A percentile compares a stretch with the other conserved stretches of the same genome.
phyloP scores from a whole-genome alignment of 35 echinoderm and acorn worm genomes.

The Ophioderma brevispina region DNA sequence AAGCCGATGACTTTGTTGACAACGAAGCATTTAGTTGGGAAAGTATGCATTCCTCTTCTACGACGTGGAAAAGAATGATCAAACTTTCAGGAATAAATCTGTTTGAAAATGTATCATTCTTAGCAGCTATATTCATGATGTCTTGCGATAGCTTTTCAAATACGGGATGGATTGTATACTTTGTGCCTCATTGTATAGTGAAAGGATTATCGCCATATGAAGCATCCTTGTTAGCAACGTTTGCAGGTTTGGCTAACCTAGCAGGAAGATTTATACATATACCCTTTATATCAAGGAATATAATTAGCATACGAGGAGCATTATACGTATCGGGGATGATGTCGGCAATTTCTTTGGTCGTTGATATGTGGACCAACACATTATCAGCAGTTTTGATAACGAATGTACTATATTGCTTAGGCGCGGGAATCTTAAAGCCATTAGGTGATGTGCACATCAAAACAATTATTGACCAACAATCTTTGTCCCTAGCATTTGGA shows the following conservation, averaged over 20 bases:
- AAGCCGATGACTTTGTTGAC: neutral
- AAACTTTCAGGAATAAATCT: neutral
- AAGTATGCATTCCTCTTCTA: neutral
- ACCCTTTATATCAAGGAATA: neutral
- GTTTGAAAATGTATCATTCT: neutral
- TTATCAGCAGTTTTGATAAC: neutral
- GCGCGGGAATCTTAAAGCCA: neutral
- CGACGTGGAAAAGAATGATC: neutral
- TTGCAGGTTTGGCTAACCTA: neutral
- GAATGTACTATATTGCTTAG: neutral
- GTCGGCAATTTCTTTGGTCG: neutral
- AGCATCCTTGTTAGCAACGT: neutral
- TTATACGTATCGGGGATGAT: neutral
- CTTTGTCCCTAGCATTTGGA: neutral
- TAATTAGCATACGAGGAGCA: neutral
- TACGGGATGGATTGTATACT: slow-evolving; percentile 3
- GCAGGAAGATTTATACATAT: neutral
- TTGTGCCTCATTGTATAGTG: neutral
- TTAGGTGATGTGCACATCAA: neutral
- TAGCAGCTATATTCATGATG: slow-evolving; percentile 1
- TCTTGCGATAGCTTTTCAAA: neutral
- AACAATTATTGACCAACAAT: neutral
- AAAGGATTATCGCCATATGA: neutral
- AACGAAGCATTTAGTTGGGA: too few species aligned
- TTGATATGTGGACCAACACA: neutral